Evolutionary conservation across 2,888 invertebrate species (phyloP), one percentile per base, ranked within the genome.

Genomic region (Ligdia adustata): DNA sequence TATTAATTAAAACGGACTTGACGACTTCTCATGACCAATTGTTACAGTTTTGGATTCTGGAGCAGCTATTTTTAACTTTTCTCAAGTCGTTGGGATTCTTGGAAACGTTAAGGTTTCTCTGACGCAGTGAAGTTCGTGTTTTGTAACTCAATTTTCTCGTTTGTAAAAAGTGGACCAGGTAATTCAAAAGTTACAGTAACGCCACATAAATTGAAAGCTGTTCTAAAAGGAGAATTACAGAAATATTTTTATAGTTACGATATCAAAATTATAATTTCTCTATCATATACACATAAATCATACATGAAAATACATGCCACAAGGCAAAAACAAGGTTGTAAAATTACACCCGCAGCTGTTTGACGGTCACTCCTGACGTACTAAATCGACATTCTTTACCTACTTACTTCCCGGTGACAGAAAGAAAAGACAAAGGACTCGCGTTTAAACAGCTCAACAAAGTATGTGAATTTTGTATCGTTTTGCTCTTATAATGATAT

Each of bases 1-100:
- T 77, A 69, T 82, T 85, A 86, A 88, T 87, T 87, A 74, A 75
- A 71, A 74, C 67, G 71, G 69, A 76, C 75, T 80, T 77, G 73
- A 65, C n/a, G 62, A 67, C 69, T 60, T 72, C 76, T 70, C 71
- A 65, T 60, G 65, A 60, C 57, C 77, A 81, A 86, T 83, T 84
- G 78, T 63, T 65, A 74, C 72, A 79, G 72, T 74, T 79, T 78
- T 76, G 70, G 70, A 75, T 77, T 75, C 72, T 80, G 75, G 79
- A 72, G 60, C 79, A 63, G 63, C 72, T 84, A 84, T 82, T 79
- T 82, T 71, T 79, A 82, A 60, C 59, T 53, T 61, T 63, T 61
- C 60, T 64, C 52, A 62, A 64, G 64, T 62, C 56, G 63, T 42
- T 63, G 60, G 63, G 58, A 57, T 64, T 52, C 41, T 38, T 54